These are phyloP conservation scores for Sparidentex hasta DNA, from an alignment of 2,797 vertebrate species.

Conservation along the genomic window DNA sequence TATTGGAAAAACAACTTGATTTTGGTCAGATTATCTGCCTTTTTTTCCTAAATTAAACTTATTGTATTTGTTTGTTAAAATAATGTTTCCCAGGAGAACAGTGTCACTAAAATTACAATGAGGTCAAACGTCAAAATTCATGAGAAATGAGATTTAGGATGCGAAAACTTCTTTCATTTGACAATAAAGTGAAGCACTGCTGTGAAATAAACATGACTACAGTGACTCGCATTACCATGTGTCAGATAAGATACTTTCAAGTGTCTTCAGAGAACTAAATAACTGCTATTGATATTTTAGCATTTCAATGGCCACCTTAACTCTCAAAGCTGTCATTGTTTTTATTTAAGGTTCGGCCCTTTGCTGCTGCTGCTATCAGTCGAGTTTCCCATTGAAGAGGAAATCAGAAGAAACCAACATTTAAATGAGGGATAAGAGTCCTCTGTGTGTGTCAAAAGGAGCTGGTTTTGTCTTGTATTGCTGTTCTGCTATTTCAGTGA, in stretches of 20 bases:
- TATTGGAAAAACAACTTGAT: neutral
- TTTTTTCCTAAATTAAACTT: neutral
- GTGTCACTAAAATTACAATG: constrained; percentile 55
- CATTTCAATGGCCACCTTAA: constrained; percentile 88
- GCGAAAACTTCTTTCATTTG: constrained; percentile 63
- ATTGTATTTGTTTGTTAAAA: neutral
- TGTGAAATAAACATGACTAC: constrained; percentile 86
- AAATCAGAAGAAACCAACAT: constrained; percentile 85
- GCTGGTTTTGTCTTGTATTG: constrained; percentile 74
- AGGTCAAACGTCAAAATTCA: constrained; percentile 57
- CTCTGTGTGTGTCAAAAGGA: constrained; percentile 69
- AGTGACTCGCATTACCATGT: constrained; percentile 83
- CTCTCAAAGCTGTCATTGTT: constrained; percentile 89
- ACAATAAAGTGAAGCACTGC: constrained; percentile 75
- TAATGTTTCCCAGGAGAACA: constrained; percentile 51
- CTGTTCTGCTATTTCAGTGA: constrained; percentile 71
- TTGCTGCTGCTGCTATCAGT: constrained; percentile 79
- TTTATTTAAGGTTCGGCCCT: constrained; percentile 80
- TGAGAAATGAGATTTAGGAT: constrained; percentile 54
- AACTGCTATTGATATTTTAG: constrained; percentile 85
- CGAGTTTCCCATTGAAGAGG: constrained; percentile 84
- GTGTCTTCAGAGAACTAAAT: constrained; percentile 86
- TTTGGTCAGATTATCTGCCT: neutral
- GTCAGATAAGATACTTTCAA: constrained; percentile 89
- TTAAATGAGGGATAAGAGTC: constrained; percentile 81